These are phyloP conservation scores for Drosophila melanosoma DNA, from an alignment of 2,888 invertebrate species.

Conservation along the genomic window DNA sequence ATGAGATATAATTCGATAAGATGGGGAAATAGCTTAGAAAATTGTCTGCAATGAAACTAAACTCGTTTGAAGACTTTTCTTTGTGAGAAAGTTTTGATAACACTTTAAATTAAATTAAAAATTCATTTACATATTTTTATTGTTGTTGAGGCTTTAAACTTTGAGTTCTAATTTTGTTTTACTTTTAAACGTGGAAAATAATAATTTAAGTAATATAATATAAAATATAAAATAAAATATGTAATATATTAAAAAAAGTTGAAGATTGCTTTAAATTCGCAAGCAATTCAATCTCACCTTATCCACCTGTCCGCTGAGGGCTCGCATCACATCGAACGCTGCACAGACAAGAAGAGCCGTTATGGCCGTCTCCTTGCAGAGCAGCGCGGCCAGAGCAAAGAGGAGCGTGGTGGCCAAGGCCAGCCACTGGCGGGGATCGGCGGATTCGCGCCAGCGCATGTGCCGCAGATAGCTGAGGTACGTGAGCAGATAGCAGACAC, in stretches of 20 bases:
- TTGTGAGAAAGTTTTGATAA: no score
- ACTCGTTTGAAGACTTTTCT: no score
- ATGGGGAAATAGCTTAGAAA: no score
- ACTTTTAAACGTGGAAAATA: no score
- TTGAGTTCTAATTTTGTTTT: no score
- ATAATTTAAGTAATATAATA: not conserved
- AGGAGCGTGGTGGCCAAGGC: conserved; percentile 88
- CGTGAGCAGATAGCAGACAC: conserved; percentile 94
- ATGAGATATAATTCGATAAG: no score
- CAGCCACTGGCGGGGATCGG: conserved; percentile 86
- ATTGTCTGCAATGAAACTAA: no score
- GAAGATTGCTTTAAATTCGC: no score
- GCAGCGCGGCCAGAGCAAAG: conserved; percentile 92
- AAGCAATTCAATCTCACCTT: conserved; percentile 85
- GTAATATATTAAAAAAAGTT: no score
- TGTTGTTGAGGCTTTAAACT: no score
- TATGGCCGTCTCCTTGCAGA: conserved; percentile 98
- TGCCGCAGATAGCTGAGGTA: conserved; percentile 94
- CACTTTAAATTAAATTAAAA: no score
- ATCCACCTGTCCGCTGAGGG: conserved; percentile 84
- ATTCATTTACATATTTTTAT: no score
- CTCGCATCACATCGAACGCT: conserved; percentile 92
- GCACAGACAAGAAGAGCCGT: conserved; percentile 96
- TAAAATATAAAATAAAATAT: not conserved
- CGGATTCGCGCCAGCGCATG: conserved; percentile 87